Evolutionary conservation across 2,797 vertebrate genomes (phyloP).

Genomic region (Catostomus latipinnis): DNA sequence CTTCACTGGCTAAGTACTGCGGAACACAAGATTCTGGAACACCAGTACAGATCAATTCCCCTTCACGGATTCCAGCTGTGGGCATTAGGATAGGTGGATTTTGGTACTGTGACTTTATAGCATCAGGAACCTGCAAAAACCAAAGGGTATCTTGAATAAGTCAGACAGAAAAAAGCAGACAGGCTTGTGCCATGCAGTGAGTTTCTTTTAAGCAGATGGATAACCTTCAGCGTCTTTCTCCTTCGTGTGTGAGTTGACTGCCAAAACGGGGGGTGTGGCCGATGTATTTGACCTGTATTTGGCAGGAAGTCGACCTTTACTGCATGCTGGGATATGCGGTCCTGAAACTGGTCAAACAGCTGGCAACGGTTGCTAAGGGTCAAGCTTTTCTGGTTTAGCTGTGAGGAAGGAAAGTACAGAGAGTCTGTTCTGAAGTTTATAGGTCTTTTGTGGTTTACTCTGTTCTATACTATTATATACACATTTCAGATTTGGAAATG

Average conservation of each 20-base stretch:
- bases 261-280: conserved; percentile 83
- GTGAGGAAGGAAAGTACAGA: conserved; percentile 33
- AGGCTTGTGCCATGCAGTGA: not conserved
- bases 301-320: conserved; percentile 90
- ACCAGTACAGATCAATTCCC: conserved; percentile 94
- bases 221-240: conserved; percentile 91
- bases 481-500: not conserved
- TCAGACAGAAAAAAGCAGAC: not conserved
- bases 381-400: conserved; percentile 90
- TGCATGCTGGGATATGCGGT: conserved; percentile 87
- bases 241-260: conserved; percentile 80
- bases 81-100: conserved; percentile 87
- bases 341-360: conserved; percentile 90
- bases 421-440: not conserved
- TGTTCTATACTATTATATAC: no score
- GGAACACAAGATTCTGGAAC: conserved; percentile 81
- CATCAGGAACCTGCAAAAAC: conserved; percentile 90
- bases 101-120: conserved; percentile 96
- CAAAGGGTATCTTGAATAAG: conserved; percentile 13
- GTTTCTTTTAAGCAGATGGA: not conserved
- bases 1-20: conserved; percentile 89
- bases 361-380: conserved; percentile 89
- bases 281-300: conserved; percentile 86
- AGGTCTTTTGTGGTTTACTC: not conserved
- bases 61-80: conserved; percentile 88